A percentile compares a stretch with the other conserved stretches of the same genome.
Evolutionary conservation across 2,888 invertebrate species (phyloP).

Genomic region (Elegia similella): DNA sequence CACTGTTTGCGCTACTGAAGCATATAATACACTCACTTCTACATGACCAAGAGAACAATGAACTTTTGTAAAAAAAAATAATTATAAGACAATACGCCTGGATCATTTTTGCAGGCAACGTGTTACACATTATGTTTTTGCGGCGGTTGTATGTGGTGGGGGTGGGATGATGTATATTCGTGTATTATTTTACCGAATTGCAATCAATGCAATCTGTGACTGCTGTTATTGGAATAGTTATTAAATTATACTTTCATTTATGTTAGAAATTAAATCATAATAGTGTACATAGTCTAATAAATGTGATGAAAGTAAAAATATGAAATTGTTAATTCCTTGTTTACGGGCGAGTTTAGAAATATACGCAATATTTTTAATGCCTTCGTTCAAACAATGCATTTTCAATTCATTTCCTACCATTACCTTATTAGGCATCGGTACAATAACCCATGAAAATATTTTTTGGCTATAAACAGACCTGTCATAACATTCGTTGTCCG

Average conservation of each 20-base stretch:
- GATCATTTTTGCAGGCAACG: no score
- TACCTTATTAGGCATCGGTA: no score
- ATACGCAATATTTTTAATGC: conserved; percentile 17
- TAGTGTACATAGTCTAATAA: conserved; percentile 10
- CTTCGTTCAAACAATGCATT: conserved; percentile 12
- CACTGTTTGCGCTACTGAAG: conserved; percentile 69
- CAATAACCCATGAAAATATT: no score
- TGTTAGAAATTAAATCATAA: neutral
- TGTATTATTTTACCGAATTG: no score
- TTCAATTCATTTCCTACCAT: neutral
- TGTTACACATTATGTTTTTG: no score
- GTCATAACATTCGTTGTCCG: no score
- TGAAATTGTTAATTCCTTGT: conserved; percentile 16
- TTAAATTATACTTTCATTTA: neutral
- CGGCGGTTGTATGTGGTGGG: no score
- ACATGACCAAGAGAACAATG: no score
- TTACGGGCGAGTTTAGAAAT: conserved; percentile 16
- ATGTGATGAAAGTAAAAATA: neutral
- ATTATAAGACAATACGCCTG: no score
- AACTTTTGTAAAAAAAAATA: no score
- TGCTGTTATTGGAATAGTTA: neutral
- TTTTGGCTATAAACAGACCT: no score
- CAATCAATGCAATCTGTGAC: neutral
- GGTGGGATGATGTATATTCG: no score
- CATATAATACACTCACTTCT: neutral